Base-by-base conservation (phyloP, 2,888 invertebrate genomes). In the Acronicta psi region DNA sequence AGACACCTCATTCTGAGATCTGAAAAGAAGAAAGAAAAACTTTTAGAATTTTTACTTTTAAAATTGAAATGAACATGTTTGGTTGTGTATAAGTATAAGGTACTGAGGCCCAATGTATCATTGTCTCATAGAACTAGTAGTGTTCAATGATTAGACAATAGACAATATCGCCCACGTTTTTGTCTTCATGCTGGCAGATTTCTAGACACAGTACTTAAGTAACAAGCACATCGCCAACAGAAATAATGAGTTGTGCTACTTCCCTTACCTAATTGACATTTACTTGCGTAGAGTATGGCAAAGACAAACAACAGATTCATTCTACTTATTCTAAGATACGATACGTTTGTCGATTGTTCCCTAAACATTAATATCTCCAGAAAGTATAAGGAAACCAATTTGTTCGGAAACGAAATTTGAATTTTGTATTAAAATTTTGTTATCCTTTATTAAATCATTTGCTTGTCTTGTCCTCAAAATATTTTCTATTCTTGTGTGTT, bases 1-100 rank as follows among this genome's bases (percentile, higher is more conserved):
- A 84, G 85, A 84, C 86, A 88, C 88, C 87, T 90, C 93, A 92
- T 94, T 73, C 77, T 88, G 86, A 80, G 79, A 86, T 87, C 93
- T 94, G 92, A 69, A 94, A 93, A 70, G 67, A 75, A 85, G 87
- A 69, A 82, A 62, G 44, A 50, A 18, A 25, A 7, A 14, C 63
- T 65, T 37, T 69, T 44, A 64, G 0, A n/a, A n/a, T n/a, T n/a
- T n/a, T n/a, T n/a, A n/a, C n/a, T n/a, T 34, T 40, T 36, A 11
- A 34, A 34, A 34, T 6, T 34, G 13, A 34, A 34, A 13, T 31
- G 31, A 31, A 0, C 29, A 29, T 29, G 10, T 11, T 29, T 31
- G 4, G 2, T 4, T 31, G 4, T 11, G 31, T 11, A 31, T 13
- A 13, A 31, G 13, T 11, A 29, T 5, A 31, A 31, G 7, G 7